phyloP scores from a whole-genome alignment of 2,797 vertebrate genomes.

The Ibycter americanus region DNA sequence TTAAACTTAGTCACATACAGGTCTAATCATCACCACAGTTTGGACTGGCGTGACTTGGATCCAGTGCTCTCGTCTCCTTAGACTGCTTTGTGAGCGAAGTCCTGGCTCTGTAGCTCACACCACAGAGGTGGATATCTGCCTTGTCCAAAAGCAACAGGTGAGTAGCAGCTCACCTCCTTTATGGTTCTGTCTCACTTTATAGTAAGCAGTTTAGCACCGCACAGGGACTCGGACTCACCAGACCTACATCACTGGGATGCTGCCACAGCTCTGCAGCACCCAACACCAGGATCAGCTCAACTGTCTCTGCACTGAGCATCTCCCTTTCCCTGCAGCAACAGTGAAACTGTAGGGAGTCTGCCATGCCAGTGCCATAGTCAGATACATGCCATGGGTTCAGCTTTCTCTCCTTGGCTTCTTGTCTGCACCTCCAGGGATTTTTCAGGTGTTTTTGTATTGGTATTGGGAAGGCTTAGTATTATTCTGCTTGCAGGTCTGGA shows the following conservation, averaged over 20 bases:
- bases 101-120: not conserved
- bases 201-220: rapidly evolving
- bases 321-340: not conserved
- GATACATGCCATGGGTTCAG: rapidly evolving
- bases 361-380: too few species aligned
- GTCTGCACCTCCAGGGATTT: not conserved
- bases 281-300: rapidly evolving
- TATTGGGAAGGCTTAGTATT: not conserved
- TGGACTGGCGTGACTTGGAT: not conserved
- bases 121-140: not conserved
- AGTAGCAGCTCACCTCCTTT: not conserved
- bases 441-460: not conserved
- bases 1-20: not conserved
- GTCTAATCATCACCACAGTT: not conserved
- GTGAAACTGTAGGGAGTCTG: not conserved
- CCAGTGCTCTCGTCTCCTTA: not conserved
- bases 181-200: not conserved
- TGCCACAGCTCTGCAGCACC: not conserved
- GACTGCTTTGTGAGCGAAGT: not conserved
- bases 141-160: not conserved
- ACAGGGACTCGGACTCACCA: rapidly evolving
- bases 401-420: not conserved
- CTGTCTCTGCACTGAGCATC: not conserved
- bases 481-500: not conserved
- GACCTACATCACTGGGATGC: not conserved